Evolutionary conservation across 1,140 invertebrate species (phyloP).

Genomic region (Lanistes nyassanus): DNA sequence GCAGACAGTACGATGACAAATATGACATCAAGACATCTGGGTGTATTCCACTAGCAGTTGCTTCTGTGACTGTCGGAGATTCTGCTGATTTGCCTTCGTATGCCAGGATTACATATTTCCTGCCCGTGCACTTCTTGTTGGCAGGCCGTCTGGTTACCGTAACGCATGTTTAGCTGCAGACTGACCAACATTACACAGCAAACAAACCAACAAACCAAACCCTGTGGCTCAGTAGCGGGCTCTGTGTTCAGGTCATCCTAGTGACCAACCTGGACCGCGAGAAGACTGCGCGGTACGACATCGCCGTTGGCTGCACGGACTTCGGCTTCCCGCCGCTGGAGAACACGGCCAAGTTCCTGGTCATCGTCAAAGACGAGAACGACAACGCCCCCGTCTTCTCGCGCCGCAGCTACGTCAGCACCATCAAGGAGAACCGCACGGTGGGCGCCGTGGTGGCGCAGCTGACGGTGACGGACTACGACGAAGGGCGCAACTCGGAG

Average conservation of each 20-base stretch:
- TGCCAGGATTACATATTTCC: too few species aligned
- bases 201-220: too few species aligned
- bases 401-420: conserved; percentile 80
- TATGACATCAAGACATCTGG: too few species aligned
- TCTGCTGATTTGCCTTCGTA: too few species aligned
- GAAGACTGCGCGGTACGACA: conserved; percentile 30
- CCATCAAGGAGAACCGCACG: conserved; percentile 37
- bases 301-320: conserved; percentile 37
- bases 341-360: conserved; percentile 43
- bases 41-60: too few species aligned
- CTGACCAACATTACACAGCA: too few species aligned
- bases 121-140: too few species aligned
- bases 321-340: conserved; percentile 40
- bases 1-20: too few species aligned
- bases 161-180: too few species aligned
- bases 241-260: conserved; percentile 37
- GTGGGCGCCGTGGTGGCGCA: conserved; percentile 45
- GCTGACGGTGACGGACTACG: conserved; percentile 81
- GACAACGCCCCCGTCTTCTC: conserved; percentile 87
- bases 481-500: conserved; percentile 80
- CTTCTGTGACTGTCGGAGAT: too few species aligned
- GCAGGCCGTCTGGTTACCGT: too few species aligned
- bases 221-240: too few species aligned
- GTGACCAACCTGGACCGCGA: conserved; percentile 38
- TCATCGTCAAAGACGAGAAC: conserved; percentile 89